Base-by-base conservation (phyloP, 2,113 vertebrate genomes). In the Peromyscus polionotus region DNA sequence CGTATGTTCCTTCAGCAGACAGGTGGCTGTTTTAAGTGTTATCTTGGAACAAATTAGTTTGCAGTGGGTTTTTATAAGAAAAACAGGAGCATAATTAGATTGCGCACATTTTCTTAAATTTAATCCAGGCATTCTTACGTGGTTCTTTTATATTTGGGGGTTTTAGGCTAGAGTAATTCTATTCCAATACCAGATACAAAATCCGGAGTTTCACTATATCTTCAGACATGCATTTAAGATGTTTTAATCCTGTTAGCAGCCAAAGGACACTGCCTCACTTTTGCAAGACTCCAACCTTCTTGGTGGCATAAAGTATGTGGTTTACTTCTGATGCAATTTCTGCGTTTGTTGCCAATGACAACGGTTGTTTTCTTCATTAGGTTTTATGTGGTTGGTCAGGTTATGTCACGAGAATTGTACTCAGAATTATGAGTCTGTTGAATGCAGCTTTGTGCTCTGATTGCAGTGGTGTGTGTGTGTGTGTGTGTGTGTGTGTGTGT, bases 381-480 rank as follows among this genome's bases (percentile, higher is more conserved):
- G 87, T 96, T 98, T 97, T 57, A 95, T 54, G 90, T 76, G 95
- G 94, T 94, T 96, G 93, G 95, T 97, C 95, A 98, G 76, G 91
- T 96, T 92, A 95, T 88, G 88, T 90, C 93, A 73, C 73, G 96
- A 97, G 73, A 96, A 92, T 91, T 93, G 5, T 17, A 92, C 70
- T 39, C 84, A 76, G 96, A 97, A 48, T 93, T 91, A 88, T 59
- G 61, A 77, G 51, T 90, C 48, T 96, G 36, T 63, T 88, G 88
- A 97, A 80, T 89, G 59, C 65, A 97, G 90, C 85, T 76, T 51
- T 90, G n/a, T 73, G 89, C 75, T 77, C 57, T 5, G 28, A 1
- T 81, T 85, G 90, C 17, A 57, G 39, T 70, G 28, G 16, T 17
- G 12, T 20, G 57, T 88, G 0, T 68, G 67, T 68, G 31, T 70